Base-by-base conservation (phyloP, 2,888 invertebrate genomes). In the Stenolophus ochropezus region DNA sequence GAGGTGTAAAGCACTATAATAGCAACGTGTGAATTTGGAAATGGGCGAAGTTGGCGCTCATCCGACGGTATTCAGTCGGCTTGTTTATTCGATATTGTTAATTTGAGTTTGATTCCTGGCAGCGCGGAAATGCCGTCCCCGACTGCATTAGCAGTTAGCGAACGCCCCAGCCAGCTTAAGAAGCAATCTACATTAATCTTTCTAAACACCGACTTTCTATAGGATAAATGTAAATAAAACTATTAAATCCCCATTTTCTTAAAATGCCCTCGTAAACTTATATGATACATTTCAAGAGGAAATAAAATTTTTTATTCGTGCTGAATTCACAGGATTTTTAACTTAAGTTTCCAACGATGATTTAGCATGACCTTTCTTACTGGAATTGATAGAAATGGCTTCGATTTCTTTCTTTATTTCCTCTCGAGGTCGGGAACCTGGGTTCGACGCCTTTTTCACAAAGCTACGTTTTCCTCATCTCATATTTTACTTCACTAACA, bases 141-240 rank as follows among this genome's bases (percentile, higher is more conserved):
- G 33, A 56, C 56, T 56, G 56, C 56, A 56, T 56, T 56, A 56
- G 56, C 56, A 56, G 20, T 56, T 56, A 56, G 20, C 20, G 56
- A 11, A 20, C 11, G 56, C 18, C 6, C 18, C 21, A 11, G 8
- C 8, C 20, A 42, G 56, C 56, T 56, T 56, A 56, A 20, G 20
- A 56, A 4, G 56, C 11, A 56, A 56, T 56, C 56, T 8, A 21
- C 56, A 56, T 56, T 56, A 20, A 20, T 56, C 56, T 18, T 56
- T 56, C 56, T 21, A 56, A 56, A 56, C 53, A 56, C 56, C 18
- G 20, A 16, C 20, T 56, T 56, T 56, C 56, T 18, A 56, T 56
- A 56, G 56, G 18, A 69, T 42, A 33, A 69, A 69, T 69, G 65
- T 69, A 69, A 69, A 69, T 69, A 69, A 69, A 69, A 69, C 65